Evolutionary conservation across 2,888 invertebrate species (phyloP), one percentile per base, ranked within the genome.

Genomic region (Calliopum simillimum): DNA sequence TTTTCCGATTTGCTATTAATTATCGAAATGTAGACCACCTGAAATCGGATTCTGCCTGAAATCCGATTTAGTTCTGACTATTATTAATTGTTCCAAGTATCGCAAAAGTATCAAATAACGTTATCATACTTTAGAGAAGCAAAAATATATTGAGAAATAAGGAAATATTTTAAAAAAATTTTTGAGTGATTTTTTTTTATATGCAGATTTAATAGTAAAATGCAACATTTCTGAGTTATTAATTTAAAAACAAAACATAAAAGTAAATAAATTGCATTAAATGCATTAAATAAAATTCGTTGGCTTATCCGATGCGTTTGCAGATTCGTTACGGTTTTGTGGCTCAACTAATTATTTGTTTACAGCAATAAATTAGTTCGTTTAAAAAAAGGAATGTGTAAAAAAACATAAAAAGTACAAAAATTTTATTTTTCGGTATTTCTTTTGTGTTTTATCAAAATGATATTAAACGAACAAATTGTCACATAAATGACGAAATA

Each of bases 321-420:
- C 41, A 43, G 55, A 53, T 21, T 21, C 19, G 53, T 65, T 41
- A 21, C 53, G 53, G 25, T 55, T 41, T 43, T 23, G 19, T 41
- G 49, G n/a, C 41, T 14, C 53, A 53, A 23, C 55, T 65, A 55
- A 65, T 65, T 53, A 25, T 11, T 55, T 44, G 19, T 11, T 55
- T n/a, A 44, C 43, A 21, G 12, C 41, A 43, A 41, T 19, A 55
- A n/a, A 51, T 19, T 16, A 19, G n/a, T 61, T 53, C 6, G 21
- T 64, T 46, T 19, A n/a, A 21, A 13, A 4, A 44, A 21, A n/a
- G n/a, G n/a, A n/a, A 43, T 12, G 12, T 14, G 61, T 44, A 13
- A 56, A 55, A 55, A 56, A 33, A 33, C 33, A 33, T 3, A 33
- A 56, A 56, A 56, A 56, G 12, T 25, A 56, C 23, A 6, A 2